Evolutionary conservation across 2,888 invertebrate species (phyloP).

Genomic region (Aphidoletes aphidimyza): DNA sequence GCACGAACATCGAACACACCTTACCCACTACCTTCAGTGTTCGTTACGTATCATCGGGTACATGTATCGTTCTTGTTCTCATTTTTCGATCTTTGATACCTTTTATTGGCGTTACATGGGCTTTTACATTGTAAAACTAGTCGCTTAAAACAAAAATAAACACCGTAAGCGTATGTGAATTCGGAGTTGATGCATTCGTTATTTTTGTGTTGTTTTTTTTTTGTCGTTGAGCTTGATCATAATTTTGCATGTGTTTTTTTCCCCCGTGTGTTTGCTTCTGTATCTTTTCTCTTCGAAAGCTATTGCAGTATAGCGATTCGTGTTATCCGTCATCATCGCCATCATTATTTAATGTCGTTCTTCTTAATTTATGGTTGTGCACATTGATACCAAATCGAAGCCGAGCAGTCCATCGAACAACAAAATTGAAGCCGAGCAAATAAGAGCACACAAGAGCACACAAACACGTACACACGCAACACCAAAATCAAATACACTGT

Average conservation of each 20-base stretch:
- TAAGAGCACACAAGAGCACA: neutral
- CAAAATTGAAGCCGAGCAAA: no score
- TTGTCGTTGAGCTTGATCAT: neutral
- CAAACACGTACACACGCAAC: neutral
- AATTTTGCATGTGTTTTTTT: conserved; percentile 9
- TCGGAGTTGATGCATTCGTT: neutral
- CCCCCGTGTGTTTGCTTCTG: neutral
- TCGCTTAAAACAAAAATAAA: neutral
- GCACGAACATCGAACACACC: neutral
- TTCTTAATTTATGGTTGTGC: conserved; percentile 26
- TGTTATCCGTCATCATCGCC: conserved; percentile 36
- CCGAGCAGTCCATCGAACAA: neutral
- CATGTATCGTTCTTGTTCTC: neutral
- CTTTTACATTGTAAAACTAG: conserved; percentile 23
- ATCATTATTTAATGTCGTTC: conserved; percentile 29
- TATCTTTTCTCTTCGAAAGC: neutral
- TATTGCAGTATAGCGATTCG: neutral
- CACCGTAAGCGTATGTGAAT: neutral
- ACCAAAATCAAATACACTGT: neutral
- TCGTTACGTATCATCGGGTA: no score
- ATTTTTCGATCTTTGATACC: neutral
- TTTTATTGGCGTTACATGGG: neutral
- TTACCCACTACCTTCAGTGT: no score
- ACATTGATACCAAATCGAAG: neutral
- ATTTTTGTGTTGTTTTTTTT: no score